Evolutionary conservation across 2,113 vertebrate genomes (phyloP).

Genomic region (Ciconia boyciana): DNA sequence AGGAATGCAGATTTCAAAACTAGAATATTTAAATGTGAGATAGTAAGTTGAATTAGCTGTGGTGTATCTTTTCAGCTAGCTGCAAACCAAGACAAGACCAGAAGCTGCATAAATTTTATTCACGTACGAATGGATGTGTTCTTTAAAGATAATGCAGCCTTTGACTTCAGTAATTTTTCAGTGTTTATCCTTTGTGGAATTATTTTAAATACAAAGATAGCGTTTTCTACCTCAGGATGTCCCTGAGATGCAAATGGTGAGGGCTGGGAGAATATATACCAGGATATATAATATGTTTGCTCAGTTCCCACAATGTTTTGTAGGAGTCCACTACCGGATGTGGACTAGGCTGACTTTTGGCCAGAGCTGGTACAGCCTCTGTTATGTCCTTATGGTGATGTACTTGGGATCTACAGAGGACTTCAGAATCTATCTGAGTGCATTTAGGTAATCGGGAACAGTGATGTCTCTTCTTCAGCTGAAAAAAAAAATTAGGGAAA

Average conservation of each 20-base stretch:
- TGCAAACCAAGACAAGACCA: not conserved
- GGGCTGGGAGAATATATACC: not conserved
- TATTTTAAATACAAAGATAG: not conserved
- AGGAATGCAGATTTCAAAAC: not conserved
- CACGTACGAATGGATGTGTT: not conserved
- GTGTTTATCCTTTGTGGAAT: not conserved
- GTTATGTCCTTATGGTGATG: accelerated
- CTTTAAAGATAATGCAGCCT: not conserved
- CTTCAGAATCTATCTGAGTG: not conserved
- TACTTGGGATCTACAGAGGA: not conserved
- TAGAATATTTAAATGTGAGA: not conserved
- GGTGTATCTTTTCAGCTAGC: not conserved
- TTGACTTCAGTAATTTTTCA: not conserved
- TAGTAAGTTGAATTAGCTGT: not conserved
- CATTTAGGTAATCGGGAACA: not conserved
- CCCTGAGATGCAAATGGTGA: not conserved
- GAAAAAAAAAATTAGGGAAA: not conserved
- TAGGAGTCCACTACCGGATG: accelerated
- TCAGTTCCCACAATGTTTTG: not conserved
- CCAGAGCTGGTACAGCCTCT: not conserved
- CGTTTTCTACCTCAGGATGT: not conserved
- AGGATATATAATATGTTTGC: not conserved
- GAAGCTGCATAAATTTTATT: not conserved
- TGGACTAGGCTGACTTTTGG: not conserved
- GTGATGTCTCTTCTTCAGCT: not conserved